phyloP scores from a whole-genome alignment of 2,113 vertebrate genomes.

The crab-eating macaque (Macaca fascicularis) region DNA sequence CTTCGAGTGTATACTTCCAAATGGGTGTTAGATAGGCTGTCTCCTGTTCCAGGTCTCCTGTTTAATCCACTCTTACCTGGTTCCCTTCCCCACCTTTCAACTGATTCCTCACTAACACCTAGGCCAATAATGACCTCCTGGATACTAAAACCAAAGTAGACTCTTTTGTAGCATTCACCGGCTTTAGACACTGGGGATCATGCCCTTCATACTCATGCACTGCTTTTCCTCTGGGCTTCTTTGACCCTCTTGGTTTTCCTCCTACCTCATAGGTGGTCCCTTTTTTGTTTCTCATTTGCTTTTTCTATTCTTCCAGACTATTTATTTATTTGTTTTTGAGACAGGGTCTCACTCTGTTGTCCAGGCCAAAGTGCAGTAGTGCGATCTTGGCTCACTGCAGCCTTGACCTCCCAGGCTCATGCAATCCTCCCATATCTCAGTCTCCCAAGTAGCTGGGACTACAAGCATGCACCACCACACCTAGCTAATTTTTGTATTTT shows the following conservation, averaged over 20 bases:
- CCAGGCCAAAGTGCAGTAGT: too few relatives aligned
- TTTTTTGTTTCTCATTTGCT: not conserved
- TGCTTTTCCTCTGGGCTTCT: not conserved
- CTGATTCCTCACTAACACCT: not conserved
- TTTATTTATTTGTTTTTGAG: too few relatives aligned
- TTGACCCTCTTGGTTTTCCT: not conserved
- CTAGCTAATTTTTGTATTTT: too few relatives aligned
- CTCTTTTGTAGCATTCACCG: not conserved
- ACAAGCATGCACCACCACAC: too few relatives aligned
- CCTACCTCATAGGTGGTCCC: not conserved
- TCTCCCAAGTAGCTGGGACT: too few relatives aligned
- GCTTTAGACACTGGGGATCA: rapidly evolving
- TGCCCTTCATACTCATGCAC: not conserved
- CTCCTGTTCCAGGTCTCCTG: not conserved
- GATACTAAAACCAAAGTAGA: not conserved
- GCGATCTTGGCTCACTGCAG: too few relatives aligned
- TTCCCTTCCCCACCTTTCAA: too few relatives aligned
- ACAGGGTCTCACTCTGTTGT: too few relatives aligned
- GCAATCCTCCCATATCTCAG: too few relatives aligned
- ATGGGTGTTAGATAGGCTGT: not conserved
- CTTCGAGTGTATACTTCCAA: not conserved
- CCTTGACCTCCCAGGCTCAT: too few relatives aligned
- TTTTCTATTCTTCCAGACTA: not conserved
- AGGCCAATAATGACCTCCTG: not conserved
- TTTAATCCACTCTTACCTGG: not conserved